Percentiles rank a stretch among this genome's conserved stretches.
These are phyloP conservation scores for Lycaena phlaeas DNA, from an alignment of 2,888 invertebrate species.

Conservation along the genomic window DNA sequence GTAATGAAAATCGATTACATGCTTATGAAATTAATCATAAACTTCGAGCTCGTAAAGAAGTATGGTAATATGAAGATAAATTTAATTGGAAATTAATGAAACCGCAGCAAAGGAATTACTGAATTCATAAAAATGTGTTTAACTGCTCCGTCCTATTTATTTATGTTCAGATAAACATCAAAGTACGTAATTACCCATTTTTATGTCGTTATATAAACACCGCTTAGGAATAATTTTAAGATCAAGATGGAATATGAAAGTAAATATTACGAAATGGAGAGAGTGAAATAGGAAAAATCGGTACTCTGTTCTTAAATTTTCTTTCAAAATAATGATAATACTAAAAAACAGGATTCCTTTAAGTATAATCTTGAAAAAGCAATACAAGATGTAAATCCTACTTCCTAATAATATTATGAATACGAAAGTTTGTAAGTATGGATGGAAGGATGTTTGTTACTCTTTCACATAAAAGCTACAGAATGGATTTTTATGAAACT, in stretches of 20 bases:
- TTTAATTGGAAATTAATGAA: constrained; percentile 12
- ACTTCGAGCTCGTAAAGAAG: constrained; percentile 22
- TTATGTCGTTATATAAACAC: constrained; percentile 1
- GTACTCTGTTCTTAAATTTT: no score
- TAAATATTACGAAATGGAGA: background rate
- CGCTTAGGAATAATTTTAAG: background rate
- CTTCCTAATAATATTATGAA: no score
- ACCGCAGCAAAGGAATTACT: constrained; percentile 9
- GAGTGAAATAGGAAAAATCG: background rate
- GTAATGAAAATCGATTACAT: constrained; percentile 62
- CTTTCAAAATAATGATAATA: no score
- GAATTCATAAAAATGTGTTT: constrained; percentile 11
- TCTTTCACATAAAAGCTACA: no score
- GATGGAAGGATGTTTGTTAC: no score
- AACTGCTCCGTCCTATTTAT: constrained; percentile 11
- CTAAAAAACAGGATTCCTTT: no score
- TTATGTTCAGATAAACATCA: constrained; percentile 7
- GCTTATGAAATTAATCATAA: constrained; percentile 35
- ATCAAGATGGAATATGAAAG: background rate
- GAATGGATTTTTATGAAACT: no score
- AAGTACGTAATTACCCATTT: background rate
- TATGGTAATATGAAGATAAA: constrained; percentile 9
- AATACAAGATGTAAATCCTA: no score
- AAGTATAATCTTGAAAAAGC: no score
- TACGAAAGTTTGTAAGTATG: no score